phyloP scores from a whole-genome alignment of 64 coral and sea anemone species.

The Montipora foliosa region DNA sequence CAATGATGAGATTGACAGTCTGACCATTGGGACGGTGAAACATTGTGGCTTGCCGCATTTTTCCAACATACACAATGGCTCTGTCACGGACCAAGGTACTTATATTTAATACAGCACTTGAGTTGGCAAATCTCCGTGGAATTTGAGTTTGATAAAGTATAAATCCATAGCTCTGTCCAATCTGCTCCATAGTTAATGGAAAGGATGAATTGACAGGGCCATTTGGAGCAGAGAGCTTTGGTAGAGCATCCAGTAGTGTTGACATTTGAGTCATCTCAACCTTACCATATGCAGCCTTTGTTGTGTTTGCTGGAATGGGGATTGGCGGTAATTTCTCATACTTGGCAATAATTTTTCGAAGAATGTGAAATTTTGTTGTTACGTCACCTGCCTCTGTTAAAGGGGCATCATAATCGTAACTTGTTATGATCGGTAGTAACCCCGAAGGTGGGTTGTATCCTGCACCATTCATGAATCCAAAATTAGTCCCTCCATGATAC shows the following conservation, averaged over 20 bases:
- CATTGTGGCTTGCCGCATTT: conserved; percentile 67
- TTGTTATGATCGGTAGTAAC: conserved; percentile 67
- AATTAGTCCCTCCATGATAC: conserved; percentile 98
- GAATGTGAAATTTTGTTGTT: conserved; percentile 62
- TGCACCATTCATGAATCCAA: conserved; percentile 96
- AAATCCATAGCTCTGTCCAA: conserved; percentile 94
- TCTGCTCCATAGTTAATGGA: conserved; percentile 94
- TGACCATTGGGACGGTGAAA: conserved; percentile 45
- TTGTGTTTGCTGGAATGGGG: conserved; percentile 77
- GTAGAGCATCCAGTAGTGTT: conserved; percentile 64
- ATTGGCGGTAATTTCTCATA: conserved; percentile 66
- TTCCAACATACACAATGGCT: conserved; percentile 87
- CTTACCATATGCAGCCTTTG: conserved; percentile 87
- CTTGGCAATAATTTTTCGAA: conserved; percentile 76
- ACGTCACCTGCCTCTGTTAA: conserved; percentile 92
- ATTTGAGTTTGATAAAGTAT: conserved; percentile 80
- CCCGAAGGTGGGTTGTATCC: conserved; percentile 17
- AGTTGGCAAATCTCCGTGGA: conserved; percentile 46
- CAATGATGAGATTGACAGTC: conserved; percentile 41
- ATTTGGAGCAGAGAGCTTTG: conserved; percentile 53
- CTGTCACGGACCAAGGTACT: conserved; percentile 84
- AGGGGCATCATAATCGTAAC: conserved; percentile 97
- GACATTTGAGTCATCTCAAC: conserved; percentile 60
- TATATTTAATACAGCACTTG: conserved; percentile 52
- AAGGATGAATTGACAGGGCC: conserved; percentile 53